phyloP scores from a whole-genome alignment of 2,888 invertebrate species.

The Pseudanteris insignis region DNA sequence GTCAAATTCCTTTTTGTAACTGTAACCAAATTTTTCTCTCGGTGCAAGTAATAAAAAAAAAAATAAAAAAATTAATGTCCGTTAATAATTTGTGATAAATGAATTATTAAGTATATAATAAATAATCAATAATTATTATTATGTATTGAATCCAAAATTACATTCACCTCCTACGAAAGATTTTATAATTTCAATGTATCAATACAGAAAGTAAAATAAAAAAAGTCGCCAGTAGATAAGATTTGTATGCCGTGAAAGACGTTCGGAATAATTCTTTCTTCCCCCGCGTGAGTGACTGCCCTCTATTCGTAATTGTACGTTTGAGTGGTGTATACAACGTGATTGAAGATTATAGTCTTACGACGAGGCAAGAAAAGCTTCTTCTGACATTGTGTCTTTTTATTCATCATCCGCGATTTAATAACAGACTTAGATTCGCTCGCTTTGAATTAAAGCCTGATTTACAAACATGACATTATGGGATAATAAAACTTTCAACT shows the following conservation, averaged over 20 bases:
- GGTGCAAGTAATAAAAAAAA: too few species aligned
- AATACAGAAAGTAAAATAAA: not conserved
- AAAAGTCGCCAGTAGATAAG: not conserved
- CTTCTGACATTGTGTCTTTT: constrained; percentile 27
- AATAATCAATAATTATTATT: too few species aligned
- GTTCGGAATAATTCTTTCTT: constrained; percentile 26
- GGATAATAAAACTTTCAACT: constrained; percentile 4
- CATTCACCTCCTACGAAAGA: not conserved
- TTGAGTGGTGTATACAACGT: constrained; percentile 48
- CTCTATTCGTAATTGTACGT: constrained; percentile 59
- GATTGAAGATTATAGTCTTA: constrained; percentile 64
- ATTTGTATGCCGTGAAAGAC: constrained; percentile 1
- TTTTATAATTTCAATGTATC: too few species aligned
- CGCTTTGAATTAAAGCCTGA: constrained; percentile 28
- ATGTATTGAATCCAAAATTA: not conserved
- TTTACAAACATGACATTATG: constrained; percentile 21
- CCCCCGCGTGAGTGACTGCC: constrained; percentile 42
- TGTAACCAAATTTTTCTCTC: too few species aligned
- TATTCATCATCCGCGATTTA: constrained; percentile 24
- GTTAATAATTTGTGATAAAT: too few species aligned
- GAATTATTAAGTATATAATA: too few species aligned
- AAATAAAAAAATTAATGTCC: too few species aligned
- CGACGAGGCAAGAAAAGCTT: constrained; percentile 22
- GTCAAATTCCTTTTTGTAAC: too few species aligned
- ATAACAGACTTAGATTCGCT: constrained; percentile 23